Percentiles rank a stretch among this genome's conserved stretches.
Evolutionary conservation across 2,113 vertebrate genomes (phyloP).

Genomic region (Malurus melanocephalus): DNA sequence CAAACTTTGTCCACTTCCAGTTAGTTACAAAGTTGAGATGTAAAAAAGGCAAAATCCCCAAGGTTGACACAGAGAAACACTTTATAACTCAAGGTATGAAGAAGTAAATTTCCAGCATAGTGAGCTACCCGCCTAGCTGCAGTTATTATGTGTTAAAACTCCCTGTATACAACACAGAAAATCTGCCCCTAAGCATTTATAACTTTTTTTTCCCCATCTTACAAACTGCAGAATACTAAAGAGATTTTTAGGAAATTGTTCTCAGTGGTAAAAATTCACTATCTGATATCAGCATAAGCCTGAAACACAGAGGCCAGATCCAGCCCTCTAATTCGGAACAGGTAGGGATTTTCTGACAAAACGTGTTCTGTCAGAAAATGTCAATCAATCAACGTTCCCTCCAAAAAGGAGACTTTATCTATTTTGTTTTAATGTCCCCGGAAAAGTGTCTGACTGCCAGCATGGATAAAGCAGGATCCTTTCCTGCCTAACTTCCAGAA

Average conservation of each 20-base stretch:
- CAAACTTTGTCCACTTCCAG: background rate
- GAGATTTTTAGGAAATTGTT: conserved; percentile 23
- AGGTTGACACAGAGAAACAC: background rate
- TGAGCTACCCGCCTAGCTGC: background rate
- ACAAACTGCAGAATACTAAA: conserved; percentile 25
- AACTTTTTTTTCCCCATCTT: background rate
- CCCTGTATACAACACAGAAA: background rate
- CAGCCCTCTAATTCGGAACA: background rate
- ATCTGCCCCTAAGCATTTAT: conserved; percentile 7
- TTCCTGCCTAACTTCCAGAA: background rate
- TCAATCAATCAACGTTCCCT: background rate
- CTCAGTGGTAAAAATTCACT: conserved; percentile 7
- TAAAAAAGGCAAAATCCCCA: background rate
- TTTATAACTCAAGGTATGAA: background rate
- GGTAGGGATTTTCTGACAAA: background rate
- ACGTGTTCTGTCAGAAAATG: background rate
- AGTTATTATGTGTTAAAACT: background rate
- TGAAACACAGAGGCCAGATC: background rate
- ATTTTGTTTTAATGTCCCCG: background rate
- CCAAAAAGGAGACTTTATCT: background rate
- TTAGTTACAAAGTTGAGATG: background rate
- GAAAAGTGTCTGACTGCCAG: background rate
- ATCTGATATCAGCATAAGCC: background rate
- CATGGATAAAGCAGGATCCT: background rate
- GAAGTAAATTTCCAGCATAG: background rate